Base-by-base conservation (phyloP, 1,140 invertebrate genomes). In the Babylonia areolata region DNA sequence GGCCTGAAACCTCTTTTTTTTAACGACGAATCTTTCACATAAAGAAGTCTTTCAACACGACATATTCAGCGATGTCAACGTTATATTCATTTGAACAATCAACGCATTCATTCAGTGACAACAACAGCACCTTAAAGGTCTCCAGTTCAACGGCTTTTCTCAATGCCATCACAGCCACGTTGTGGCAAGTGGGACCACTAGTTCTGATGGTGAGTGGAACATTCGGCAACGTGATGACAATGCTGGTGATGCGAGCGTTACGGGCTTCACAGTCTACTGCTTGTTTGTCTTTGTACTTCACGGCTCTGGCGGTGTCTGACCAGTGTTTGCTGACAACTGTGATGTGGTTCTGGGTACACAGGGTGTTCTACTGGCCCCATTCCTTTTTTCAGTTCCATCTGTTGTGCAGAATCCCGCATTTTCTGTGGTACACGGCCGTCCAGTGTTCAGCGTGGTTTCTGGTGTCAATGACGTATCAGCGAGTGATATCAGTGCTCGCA, bases 401-500 rank as follows among this genome's bases (percentile, higher is more conserved):
- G 20, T 12, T 54, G 17, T 81, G 79, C 46, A 81, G n/a, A 58
- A 31, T 81, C n/a, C 54, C 31, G 12, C 17, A 31, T 3, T 81
- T 46, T 20, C 1, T 81, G 17, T 33, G 31, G 1, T 81, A 81
- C 46, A 54, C 42, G 46, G 17, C 20, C 20, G 20, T 20, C 11
- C 37, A 20, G 31, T 58, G n/a, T 11, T 81, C 79, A 15, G 79
- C 79, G 0, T 81, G 79, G 79, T 33, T 81, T 33, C 46, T 81
- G 79, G 79, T 81, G 79, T 42, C 46, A 20, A 58, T 81, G n/a
- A 81, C 79, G 42, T 58, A 35, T 17, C 79, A 81, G 79, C 51
- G 79, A n/a, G 54, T 58, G n/a, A 42, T 35, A 31, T 81, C 79
- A 23, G 79, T 81, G 79, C 46, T 81, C 35, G 39, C 37, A 31